Percentiles rank a stretch among this genome's conserved stretches.
phyloP scores from a whole-genome alignment of 2,888 invertebrate genomes.

The Chymomyza fuscimana region DNA sequence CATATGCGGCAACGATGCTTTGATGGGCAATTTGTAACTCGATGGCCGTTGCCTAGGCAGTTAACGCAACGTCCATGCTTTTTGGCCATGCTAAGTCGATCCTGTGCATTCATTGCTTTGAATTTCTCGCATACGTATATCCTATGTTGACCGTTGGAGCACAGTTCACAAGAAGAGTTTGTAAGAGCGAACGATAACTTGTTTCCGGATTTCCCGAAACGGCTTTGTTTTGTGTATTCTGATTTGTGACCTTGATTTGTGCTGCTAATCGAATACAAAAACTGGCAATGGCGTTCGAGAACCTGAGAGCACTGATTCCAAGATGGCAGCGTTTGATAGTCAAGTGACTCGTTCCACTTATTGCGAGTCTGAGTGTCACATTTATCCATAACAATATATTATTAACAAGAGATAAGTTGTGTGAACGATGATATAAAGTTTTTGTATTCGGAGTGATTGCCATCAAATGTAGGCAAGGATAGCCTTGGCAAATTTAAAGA shows the following conservation, averaged over 20 bases:
- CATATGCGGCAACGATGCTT: neutral
- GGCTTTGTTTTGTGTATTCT: neutral
- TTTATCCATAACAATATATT: neutral
- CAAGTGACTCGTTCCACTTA: constrained; percentile 1
- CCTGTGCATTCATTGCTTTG: neutral
- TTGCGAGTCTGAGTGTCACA: neutral
- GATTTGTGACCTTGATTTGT: neutral
- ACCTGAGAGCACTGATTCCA: neutral
- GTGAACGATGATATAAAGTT: constrained; percentile 19
- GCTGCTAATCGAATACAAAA: neutral
- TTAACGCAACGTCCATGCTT: neutral
- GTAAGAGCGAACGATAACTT: too few species aligned
- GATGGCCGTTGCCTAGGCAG: neutral
- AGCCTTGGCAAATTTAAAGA: constrained; percentile 9
- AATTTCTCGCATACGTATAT: too few species aligned
- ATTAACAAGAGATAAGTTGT: constrained; percentile 8
- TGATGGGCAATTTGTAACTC: neutral
- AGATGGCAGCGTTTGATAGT: neutral
- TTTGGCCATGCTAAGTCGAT: neutral
- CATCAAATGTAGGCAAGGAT: constrained; percentile 16
- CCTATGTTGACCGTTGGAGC: too few species aligned
- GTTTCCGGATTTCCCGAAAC: too few species aligned
- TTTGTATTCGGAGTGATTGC: constrained; percentile 19
- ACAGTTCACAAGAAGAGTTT: too few species aligned
- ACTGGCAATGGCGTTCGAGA: neutral